Base-by-base conservation (phyloP, 2,888 invertebrate genomes). In the Oscheius sp. region DNA sequence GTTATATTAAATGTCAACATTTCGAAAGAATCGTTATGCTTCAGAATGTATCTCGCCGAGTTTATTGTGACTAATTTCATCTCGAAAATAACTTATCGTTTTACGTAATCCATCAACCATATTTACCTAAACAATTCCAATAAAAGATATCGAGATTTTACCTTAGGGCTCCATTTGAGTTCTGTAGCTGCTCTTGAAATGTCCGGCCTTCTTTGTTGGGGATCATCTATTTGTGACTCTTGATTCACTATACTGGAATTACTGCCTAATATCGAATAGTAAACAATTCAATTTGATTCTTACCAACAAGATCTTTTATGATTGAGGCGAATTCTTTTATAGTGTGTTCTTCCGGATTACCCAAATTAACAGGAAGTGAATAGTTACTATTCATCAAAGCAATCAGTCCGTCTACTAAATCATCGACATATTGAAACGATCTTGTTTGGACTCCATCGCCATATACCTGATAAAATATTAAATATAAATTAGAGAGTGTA, bases 351-450 rank as follows among this genome's bases (percentile, higher is more conserved):
- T 95, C 95, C 0, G 99, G 98, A 91, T 99, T 99, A 52, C 99
- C 99, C 76, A 99, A 91, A 90, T 99, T 99, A 1, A 99, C 93
- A 6, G 99, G 99, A 83, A 92, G 92, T 0, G 94, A 93, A 89
- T 94, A 96, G 90, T 95, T 96, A 18, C 95, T 78, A 72, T 93
- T 93, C 99, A 99, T 99, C 59, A 99, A 90, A 0, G 93, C 92
- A 46, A 97, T 92, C 63, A 99, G 91, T 0, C 99, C 99, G 86
- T 96, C 95, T 0, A 99, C 95, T 81, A 99, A 91, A 91, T 99
- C 99, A 9, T 94, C 94, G 13, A 99, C 95, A 89, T 97, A 99
- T 90, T 98, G 98, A 91, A 99, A 99, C 0, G 98, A 98, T 69
- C 99, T 92, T 0, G 99, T 92, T 86, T 92, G 92, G 16, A 88